A percentile compares a stretch with the other conserved stretches of the same genome.
Evolutionary conservation across 1,140 invertebrate genomes (phyloP).

Genomic region (Drosophila nasuta): DNA sequence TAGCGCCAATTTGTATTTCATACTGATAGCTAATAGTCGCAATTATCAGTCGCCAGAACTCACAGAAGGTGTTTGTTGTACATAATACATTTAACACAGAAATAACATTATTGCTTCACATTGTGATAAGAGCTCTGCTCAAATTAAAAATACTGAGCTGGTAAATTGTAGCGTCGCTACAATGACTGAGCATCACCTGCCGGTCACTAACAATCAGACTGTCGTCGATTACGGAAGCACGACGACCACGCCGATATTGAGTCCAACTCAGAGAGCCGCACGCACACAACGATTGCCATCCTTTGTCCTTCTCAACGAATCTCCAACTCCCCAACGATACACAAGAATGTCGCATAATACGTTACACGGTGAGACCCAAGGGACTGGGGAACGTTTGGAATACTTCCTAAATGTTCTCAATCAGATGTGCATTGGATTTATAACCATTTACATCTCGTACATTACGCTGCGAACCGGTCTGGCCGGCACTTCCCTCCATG

Average conservation of each 20-base stretch:
- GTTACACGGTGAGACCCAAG: slow-evolving; percentile 34
- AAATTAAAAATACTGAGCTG: slow-evolving; percentile 29
- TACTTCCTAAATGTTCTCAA: slow-evolving; percentile 73
- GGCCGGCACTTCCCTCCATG: slow-evolving; percentile 59
- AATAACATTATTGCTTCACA: slow-evolving; percentile 65
- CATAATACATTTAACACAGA: slow-evolving; percentile 63
- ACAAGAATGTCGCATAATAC: slow-evolving; percentile 60
- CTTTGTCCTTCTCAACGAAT: slow-evolving; percentile 52
- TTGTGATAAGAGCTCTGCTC: slow-evolving; percentile 47
- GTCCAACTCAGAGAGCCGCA: background rate
- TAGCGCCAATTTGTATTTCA: slow-evolving; percentile 47
- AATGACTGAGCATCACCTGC: slow-evolving; percentile 59
- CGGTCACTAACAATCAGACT: slow-evolving; percentile 56
- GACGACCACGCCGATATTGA: slow-evolving; percentile 26
- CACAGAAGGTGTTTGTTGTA: slow-evolving; percentile 25
- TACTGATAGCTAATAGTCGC: slow-evolving; percentile 17
- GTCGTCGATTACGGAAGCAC: slow-evolving; percentile 73
- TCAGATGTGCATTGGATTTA: slow-evolving; percentile 80
- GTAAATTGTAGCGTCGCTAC: slow-evolving; percentile 1
- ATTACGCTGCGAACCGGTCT: slow-evolving; percentile 65
- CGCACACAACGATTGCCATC: slow-evolving; percentile 33
- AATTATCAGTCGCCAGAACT: slow-evolving; percentile 59
- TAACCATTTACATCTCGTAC: slow-evolving; percentile 81
- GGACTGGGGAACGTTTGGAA: slow-evolving; percentile 56
- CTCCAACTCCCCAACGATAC: slow-evolving; percentile 41